These are phyloP conservation scores for Bolborhynchus lineola DNA, from an alignment of 2,113 vertebrate species.

Conservation along the genomic window DNA sequence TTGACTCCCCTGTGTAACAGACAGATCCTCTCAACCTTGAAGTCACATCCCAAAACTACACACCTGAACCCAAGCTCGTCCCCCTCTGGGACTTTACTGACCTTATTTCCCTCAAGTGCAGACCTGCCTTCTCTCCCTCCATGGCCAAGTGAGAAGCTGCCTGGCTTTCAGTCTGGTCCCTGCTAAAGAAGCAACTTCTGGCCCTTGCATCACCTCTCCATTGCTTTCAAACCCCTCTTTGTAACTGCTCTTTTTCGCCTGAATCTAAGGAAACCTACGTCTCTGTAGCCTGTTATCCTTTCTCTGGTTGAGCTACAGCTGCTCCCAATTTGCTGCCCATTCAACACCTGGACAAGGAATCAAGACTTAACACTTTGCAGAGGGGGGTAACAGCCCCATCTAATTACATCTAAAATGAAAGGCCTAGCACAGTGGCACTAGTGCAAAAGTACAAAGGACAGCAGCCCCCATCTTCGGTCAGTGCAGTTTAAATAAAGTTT, in stretches of 20 bases:
- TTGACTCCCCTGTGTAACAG: rapidly evolving
- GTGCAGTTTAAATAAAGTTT: not conserved
- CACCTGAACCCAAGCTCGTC: not conserved
- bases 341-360: not conserved
- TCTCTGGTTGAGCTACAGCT: not conserved
- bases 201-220: not conserved
- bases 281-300: not conserved
- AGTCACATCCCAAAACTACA: not conserved
- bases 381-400: not conserved
- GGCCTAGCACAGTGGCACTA: not conserved
- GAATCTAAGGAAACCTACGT: not conserved
- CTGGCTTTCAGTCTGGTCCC: not conserved
- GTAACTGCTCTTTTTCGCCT: not conserved
- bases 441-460: not conserved
- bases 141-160: not conserved
- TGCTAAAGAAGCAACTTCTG: not conserved
- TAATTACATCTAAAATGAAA: not conserved
- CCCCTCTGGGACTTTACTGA: not conserved
- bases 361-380: not conserved
- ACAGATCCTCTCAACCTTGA: not conserved
- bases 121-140: not conserved
- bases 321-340: not conserved
- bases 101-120: not conserved
- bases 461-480: not conserved
- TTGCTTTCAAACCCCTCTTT: not conserved